These are phyloP conservation scores for Pristionchus entomophagus DNA, from an alignment of 2,888 invertebrate species.

Conservation along the genomic window DNA sequence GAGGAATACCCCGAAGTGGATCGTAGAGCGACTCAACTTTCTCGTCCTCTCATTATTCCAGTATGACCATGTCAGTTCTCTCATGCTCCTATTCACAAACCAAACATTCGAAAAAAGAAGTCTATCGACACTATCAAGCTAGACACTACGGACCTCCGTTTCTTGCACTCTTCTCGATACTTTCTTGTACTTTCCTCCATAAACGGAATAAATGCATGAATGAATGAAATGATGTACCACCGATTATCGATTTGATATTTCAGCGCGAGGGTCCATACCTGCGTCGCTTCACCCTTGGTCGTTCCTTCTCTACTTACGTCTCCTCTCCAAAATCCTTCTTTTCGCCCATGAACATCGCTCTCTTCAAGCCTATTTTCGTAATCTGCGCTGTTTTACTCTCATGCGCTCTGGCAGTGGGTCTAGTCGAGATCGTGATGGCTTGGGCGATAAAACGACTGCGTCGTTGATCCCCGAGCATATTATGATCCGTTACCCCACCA, in stretches of 20 bases:
- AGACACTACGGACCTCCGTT: no score
- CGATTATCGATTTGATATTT: no score
- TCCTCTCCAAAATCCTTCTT: background rate
- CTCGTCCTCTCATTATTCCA: background rate
- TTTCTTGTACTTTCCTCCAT: no score
- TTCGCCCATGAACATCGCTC: background rate
- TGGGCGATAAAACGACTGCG: background rate
- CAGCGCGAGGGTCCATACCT: background rate
- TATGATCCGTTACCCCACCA: background rate
- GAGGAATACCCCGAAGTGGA: background rate
- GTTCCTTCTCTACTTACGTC: background rate
- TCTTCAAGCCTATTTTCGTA: conserved; percentile 7
- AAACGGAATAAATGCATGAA: no score
- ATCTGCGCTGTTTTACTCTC: background rate
- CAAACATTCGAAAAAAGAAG: no score
- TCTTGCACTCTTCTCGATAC: no score
- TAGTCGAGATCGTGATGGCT: background rate
- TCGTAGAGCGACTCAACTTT: background rate
- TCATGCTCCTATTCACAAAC: no score
- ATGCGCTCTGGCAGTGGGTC: background rate
- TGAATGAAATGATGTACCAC: no score
- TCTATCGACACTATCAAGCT: no score
- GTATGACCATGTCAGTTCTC: background rate
- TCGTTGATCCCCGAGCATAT: background rate
- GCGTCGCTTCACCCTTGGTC: conserved; percentile 15